Base-by-base conservation (phyloP, 2,113 vertebrate species). In the Rhipidura dahli region DNA sequence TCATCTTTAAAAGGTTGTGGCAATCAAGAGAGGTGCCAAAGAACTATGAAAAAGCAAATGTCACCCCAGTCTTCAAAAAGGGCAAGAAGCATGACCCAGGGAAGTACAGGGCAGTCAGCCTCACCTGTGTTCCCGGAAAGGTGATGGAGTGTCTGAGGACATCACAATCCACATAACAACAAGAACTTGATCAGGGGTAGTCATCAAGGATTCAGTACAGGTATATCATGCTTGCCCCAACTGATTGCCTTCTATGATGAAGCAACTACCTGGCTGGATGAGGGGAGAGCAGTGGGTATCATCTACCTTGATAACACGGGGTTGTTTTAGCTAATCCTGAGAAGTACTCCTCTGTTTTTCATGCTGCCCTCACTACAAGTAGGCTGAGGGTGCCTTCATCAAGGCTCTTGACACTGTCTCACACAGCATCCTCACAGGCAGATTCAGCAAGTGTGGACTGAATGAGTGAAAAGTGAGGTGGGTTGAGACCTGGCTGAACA, bases 131-230 rank as follows among this genome's bases (percentile, higher is more conserved):
- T 21, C 11, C 31, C 27, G 33, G 18, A 77, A 44, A 60, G 27
- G 9, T 50, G 21, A 13, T 49, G 24, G 24, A 19, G 2, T 24
- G 7, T 40, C 35, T 66, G 31, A n/a, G 35, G 21, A 7, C 11
- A 66, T 35, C 37, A 17, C 2, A 13, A 31, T 35, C 44, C 44
- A 35, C 4, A 26, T 21, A 9, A 35, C 0, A 0, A 42, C 13
- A 59, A 33, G 20, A 35, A 50, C 18, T 7, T 26, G 20, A 42
- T 42, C 11, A 50, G 18, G 16, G 42, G 16, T 17, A 66, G 8
- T 8, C 21, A 35, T 40, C 80, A 61, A 35, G 6, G 19, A 50
- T 59, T 59, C 44, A 57, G 26, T 45, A 37, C 54, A 26, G 33
- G 40, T 26, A 56, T 66, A 45, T 19, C 13, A 56, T 14, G 11